A percentile compares a stretch with the other conserved stretches of the same genome.
Conservation (phyloP, 2,113 vertebrate genomes). For the Callaeas wilsoni region DNA sequence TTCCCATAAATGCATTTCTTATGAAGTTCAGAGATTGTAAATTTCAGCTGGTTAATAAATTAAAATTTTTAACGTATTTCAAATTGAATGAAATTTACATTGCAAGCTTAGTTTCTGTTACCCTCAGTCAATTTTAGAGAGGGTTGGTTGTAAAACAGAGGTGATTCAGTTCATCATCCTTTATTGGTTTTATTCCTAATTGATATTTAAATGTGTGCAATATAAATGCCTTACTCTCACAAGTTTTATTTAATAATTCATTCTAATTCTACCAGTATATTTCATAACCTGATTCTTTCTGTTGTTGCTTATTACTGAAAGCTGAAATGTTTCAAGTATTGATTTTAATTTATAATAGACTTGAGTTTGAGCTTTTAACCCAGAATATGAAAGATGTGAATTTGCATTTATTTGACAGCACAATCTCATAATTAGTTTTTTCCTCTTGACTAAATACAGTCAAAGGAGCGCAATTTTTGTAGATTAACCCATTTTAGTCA, state of each 20-base stretch:
- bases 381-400: constrained; percentile 57
- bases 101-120: background rate
- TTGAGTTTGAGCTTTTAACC: constrained; percentile 62
- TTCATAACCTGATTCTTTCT: constrained; percentile 49
- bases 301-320: constrained; percentile 43
- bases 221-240: constrained; percentile 36
- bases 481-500: constrained; percentile 63
- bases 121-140: constrained; percentile 25
- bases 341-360: constrained; percentile 65
- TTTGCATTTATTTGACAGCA: constrained; percentile 72
- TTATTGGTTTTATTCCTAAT: constrained; percentile 52
- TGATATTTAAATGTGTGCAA: constrained; percentile 66
- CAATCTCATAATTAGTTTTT: constrained; percentile 69
- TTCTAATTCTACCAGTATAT: background rate
- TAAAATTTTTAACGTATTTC: constrained; percentile 43
- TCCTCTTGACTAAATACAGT: constrained; percentile 68
- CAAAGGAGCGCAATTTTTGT: constrained; percentile 69
- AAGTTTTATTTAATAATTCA: constrained; percentile 46
- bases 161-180: constrained; percentile 29
- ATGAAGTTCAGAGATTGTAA: constrained; percentile 29
- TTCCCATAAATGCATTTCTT: constrained; percentile 42
- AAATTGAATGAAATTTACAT: constrained; percentile 10
- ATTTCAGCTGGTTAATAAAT: constrained; percentile 27
- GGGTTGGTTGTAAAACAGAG: background rate
- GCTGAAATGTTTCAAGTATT: constrained; percentile 59